phyloP scores from a whole-genome alignment of 1,140 invertebrate species.

The Melanaphis sacchari region DNA sequence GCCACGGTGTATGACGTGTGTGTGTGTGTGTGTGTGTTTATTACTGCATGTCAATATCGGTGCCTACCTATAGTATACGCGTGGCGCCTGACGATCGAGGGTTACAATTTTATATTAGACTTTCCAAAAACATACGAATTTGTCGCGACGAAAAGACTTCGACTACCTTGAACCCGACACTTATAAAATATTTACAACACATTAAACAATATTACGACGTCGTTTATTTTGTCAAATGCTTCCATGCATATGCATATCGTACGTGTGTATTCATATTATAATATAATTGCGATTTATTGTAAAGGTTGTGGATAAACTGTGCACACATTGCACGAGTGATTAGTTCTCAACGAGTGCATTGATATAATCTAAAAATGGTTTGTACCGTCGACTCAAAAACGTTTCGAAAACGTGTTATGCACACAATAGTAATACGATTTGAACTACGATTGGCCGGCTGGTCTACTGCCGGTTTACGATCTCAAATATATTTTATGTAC shows the following conservation, averaged over 20 bases:
- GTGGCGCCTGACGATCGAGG: neutral
- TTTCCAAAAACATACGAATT: conserved; percentile 7
- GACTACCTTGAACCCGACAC: conserved; percentile 20
- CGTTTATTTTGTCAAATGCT: too few species aligned
- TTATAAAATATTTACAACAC: neutral
- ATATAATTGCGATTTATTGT: too few species aligned
- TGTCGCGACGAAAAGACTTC: neutral
- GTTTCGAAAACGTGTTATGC: neutral
- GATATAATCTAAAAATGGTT: neutral
- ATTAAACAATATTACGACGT: too few species aligned
- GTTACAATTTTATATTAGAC: conserved; percentile 33
- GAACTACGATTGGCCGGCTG: neutral
- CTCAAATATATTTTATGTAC: neutral
- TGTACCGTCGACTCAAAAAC: neutral
- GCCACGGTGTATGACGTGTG: neutral
- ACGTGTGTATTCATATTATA: too few species aligned
- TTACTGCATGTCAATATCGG: neutral
- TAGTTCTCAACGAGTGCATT: neutral
- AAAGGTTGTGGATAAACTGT: neutral
- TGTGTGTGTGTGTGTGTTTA: neutral
- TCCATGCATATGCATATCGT: too few species aligned
- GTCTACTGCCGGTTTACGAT: neutral
- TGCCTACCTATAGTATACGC: neutral
- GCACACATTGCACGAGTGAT: neutral
- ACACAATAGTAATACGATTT: neutral